Evolutionary conservation across 2,797 vertebrate species (phyloP).

Genomic region (Chelidonichthys spinosus): DNA sequence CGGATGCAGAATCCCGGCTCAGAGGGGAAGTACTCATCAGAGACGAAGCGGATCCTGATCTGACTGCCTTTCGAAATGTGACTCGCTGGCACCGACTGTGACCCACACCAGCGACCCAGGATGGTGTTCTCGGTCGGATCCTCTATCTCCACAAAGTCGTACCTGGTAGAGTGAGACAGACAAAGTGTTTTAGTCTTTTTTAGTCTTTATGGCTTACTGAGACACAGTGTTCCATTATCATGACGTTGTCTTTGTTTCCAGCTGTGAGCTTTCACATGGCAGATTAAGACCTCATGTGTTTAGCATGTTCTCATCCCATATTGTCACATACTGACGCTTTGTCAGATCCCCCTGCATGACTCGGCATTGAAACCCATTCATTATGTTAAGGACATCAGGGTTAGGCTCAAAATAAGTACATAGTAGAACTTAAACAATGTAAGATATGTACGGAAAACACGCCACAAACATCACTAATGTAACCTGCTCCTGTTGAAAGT

Average conservation of each 20-base stretch:
- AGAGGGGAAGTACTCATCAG: slow-evolving; percentile 97
- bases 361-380: too few relatives aligned
- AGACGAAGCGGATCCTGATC: slow-evolving; percentile 94
- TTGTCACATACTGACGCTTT: too few relatives aligned
- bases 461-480: too few relatives aligned
- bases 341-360: too few relatives aligned
- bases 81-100: slow-evolving; percentile 84
- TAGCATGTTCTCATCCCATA: too few relatives aligned
- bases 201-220: background rate
- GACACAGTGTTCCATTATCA: background rate
- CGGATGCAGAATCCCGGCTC: slow-evolving; percentile 96
- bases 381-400: too few relatives aligned
- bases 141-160: slow-evolving; percentile 98
- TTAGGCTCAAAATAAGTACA: too few relatives aligned
- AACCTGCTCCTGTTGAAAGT: too few relatives aligned
- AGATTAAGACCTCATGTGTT: background rate
- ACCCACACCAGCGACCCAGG: slow-evolving; percentile 96
- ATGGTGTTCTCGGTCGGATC: slow-evolving; percentile 90
- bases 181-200: background rate
- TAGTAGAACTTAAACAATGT: too few relatives aligned
- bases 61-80: slow-evolving; percentile 93
- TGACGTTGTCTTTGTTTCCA: background rate
- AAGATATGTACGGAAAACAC: too few relatives aligned
- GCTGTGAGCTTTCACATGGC: background rate
- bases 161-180: slow-evolving; percentile 80